These are phyloP conservation scores for Miniopterus natalensis DNA, from an alignment of 2,113 vertebrate genomes.

Conservation along the genomic window DNA sequence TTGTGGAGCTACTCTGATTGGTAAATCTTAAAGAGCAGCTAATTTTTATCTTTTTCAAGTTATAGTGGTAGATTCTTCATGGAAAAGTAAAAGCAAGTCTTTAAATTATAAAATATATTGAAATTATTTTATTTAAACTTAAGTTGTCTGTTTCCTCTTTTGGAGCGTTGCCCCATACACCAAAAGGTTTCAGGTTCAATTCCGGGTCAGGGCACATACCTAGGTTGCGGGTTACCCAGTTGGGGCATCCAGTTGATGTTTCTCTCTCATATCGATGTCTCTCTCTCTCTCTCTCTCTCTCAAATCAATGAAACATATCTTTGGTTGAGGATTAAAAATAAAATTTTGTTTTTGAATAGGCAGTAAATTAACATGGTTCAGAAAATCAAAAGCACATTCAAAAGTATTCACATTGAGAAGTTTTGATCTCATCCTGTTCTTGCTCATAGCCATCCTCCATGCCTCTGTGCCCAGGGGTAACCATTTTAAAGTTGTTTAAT, in stretches of 20 bases:
- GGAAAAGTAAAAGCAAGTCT: neutral
- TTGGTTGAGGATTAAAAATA: neutral
- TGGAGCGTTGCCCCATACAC: no score
- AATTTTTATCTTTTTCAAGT: neutral
- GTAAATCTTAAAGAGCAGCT: neutral
- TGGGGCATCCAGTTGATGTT: no score
- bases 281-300: no score
- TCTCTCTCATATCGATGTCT: no score
- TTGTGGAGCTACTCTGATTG: neutral
- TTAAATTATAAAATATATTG: neutral
- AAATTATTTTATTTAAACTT: conserved; percentile 48
- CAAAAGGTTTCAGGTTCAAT: no score
- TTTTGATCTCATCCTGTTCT: neutral
- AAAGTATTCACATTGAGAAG: neutral
- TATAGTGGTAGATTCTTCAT: neutral
- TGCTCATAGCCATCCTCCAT: neutral
- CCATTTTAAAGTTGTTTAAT: neutral
- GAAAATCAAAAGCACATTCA: neutral
- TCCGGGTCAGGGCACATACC: no score
- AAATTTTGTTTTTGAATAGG: conserved; percentile 10
- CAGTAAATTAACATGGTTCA: neutral
- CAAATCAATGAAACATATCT: no score
- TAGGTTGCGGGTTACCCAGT: no score
- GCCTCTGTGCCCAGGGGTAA: neutral
- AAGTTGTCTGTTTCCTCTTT: neutral